Conservation (phyloP, 1,140 invertebrate genomes). For the Eupristina koningsbergeri region DNA sequence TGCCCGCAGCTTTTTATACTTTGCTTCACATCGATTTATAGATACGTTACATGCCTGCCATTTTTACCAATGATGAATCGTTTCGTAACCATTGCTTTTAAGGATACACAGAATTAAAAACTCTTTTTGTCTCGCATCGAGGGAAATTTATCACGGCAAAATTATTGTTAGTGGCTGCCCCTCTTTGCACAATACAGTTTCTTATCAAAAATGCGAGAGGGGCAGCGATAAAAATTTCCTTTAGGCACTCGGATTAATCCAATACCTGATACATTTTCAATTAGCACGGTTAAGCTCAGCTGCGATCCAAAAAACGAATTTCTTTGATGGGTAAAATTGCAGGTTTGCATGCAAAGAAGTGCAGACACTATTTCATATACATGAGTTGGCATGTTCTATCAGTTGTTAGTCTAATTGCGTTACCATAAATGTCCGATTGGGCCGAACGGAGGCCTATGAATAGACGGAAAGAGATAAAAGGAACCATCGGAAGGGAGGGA, state of each 20-base stretch:
- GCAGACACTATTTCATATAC: constrained; percentile 56
- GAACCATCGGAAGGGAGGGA: constrained; percentile 28
- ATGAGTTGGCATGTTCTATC: constrained; percentile 62
- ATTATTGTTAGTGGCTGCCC: too few species aligned
- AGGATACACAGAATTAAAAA: not conserved
- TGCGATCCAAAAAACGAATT: not conserved
- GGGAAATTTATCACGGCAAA: too few species aligned
- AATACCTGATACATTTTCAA: too few species aligned
- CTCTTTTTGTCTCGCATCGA: not conserved
- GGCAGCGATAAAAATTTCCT: too few species aligned
- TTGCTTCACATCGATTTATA: constrained; percentile 26
- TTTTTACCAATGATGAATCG: not conserved
- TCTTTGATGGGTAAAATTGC: not conserved
- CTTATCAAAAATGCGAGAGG: too few species aligned
- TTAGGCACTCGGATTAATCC: too few species aligned
- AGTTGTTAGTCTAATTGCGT: constrained; percentile 72
- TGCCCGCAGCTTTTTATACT: constrained; percentile 23
- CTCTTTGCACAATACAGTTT: too few species aligned
- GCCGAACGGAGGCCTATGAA: constrained; percentile 55
- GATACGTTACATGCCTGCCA: constrained; percentile 2
- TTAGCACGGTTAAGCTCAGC: not conserved
- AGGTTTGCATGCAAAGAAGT: constrained; percentile 40
- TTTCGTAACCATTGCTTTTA: not conserved
- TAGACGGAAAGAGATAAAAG: constrained; percentile 47
- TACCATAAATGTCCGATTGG: constrained; percentile 71